Percentiles rank a stretch among this genome's conserved stretches.
Conservation (phyloP, 1,140 invertebrate species). For the Coelopa frigida region DNA sequence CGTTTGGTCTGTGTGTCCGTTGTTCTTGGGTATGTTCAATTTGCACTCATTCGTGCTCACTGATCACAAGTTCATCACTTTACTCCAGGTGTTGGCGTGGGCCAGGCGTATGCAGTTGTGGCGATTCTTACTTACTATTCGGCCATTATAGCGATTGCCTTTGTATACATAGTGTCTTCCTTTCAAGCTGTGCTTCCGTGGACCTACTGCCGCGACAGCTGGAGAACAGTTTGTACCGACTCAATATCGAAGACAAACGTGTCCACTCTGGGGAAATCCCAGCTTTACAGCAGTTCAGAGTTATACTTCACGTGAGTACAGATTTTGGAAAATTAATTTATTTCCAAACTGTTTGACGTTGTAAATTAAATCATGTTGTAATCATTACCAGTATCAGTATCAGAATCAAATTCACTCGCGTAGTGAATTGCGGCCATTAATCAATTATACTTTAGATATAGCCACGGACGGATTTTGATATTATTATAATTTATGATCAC, state of each 20-base stretch:
- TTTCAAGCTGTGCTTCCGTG: slow-evolving; percentile 58
- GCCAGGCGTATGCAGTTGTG: slow-evolving; percentile 61
- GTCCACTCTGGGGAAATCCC: slow-evolving; percentile 1
- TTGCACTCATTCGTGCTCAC: too few relatives aligned
- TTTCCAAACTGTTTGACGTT: too few relatives aligned
- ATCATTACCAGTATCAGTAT: too few relatives aligned
- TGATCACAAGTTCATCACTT: too few relatives aligned
- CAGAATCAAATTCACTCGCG: too few relatives aligned
- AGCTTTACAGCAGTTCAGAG: slow-evolving; percentile 46
- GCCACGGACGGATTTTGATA: too few relatives aligned
- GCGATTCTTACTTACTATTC: slow-evolving; percentile 67
- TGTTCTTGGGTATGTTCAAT: slow-evolving; percentile 52
- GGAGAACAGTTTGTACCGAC: slow-evolving; percentile 48
- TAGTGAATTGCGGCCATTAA: too few relatives aligned
- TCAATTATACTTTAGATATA: too few relatives aligned
- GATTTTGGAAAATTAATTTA: too few relatives aligned
- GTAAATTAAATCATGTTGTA: too few relatives aligned
- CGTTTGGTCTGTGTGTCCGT: slow-evolving; percentile 49
- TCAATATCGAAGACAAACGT: slow-evolving; percentile 40
- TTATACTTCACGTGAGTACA: slow-evolving; percentile 52
- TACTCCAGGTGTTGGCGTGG: slow-evolving; percentile 64
- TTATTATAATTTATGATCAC: too few relatives aligned
- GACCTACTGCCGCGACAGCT: slow-evolving; percentile 56
- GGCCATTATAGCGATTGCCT: slow-evolving; percentile 59
- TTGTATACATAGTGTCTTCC: slow-evolving; percentile 61